Base-by-base conservation (phyloP, 92 coral and sea anemone species). In the Heteractis magnifica region DNA sequence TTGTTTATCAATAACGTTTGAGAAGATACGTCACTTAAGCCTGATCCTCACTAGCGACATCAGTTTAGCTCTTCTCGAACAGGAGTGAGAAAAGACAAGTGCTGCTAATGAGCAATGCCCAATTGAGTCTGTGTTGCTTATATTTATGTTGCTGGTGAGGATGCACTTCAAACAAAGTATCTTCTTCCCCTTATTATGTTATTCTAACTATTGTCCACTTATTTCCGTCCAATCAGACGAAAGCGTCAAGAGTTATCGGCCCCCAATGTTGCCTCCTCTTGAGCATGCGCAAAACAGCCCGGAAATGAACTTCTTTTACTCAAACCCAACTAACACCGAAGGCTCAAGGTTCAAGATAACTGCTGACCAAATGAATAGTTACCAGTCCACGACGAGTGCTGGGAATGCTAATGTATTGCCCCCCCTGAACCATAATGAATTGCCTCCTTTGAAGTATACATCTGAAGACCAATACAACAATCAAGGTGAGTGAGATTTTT, bases 401-500 rank as follows among this genome's bases (percentile, higher is more conserved):
- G 77, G 77, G 85, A 80, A 65, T 53, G 82, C 44, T 70, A 84
- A 84, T 76, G 55, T 88, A 75, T 87, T 96, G 55, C 98, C 98
- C 19, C 98, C 99, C 62, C 81, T 96, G 87, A 96, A 94, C 79
- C 92, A 92, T 64, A 92, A 84, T 19, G 82, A 87, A 19, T 90
- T 95, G 14, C 98, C 98, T 65, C 99, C 99, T 23, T 53, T 76
- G 76, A 79, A 74, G 72, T 87, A 89, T 77, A 60, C 91, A 76
- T 65, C 90, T 64, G 81, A 82, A 64, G 64, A 88, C 49, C 11
- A 10, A 3, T 49, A 73, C 76, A 56, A 55, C 19, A 13, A 26
- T 68, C 49, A 23, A 68, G 44, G 44, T 68, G 44, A 20, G 73
- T 18, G 8, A 62, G 70, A 62, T 6, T 8, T 3, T 59, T 15